phyloP scores from a whole-genome alignment of 2,113 vertebrate species.

The Pelusios castaneus region DNA sequence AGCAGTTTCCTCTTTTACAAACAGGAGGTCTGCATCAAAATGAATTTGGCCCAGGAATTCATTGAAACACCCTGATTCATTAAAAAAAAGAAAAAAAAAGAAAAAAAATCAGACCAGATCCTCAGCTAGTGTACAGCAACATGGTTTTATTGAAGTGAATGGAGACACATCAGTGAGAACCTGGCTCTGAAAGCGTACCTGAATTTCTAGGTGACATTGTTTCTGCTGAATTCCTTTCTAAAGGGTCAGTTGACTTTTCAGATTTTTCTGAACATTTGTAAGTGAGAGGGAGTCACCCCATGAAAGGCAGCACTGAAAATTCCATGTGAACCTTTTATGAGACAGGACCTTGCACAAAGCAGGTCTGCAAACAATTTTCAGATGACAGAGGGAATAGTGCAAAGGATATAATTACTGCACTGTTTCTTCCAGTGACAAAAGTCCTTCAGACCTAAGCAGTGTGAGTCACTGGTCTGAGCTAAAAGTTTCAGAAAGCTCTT shows the following conservation, averaged over 20 bases:
- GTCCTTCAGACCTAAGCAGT: not conserved
- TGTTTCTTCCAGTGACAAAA: not conserved
- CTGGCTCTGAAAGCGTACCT: not conserved
- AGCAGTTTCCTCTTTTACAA: not conserved
- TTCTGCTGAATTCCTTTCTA: not conserved
- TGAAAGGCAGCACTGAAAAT: not conserved
- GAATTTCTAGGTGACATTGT: not conserved
- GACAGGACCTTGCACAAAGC: not conserved
- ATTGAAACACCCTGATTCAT: not conserved
- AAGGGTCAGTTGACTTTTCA: not conserved
- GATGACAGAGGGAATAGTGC: not conserved
- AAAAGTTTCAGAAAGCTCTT: not conserved
- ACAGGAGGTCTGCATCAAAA: not conserved
- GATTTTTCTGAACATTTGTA: not conserved
- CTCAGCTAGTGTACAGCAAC: not conserved
- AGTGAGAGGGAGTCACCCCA: not conserved
- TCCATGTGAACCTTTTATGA: not conserved
- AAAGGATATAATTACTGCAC: not conserved
- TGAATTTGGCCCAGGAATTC: not conserved
- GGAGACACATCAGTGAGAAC: not conserved
- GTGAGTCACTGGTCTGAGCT: rapidly evolving
- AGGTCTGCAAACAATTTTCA: not conserved
- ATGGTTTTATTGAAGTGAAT: not conserved
- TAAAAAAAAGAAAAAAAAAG: no score
- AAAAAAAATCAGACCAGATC: not conserved